phyloP scores from a whole-genome alignment of 1,140 invertebrate species.

The Conopomorpha cramerella region DNA sequence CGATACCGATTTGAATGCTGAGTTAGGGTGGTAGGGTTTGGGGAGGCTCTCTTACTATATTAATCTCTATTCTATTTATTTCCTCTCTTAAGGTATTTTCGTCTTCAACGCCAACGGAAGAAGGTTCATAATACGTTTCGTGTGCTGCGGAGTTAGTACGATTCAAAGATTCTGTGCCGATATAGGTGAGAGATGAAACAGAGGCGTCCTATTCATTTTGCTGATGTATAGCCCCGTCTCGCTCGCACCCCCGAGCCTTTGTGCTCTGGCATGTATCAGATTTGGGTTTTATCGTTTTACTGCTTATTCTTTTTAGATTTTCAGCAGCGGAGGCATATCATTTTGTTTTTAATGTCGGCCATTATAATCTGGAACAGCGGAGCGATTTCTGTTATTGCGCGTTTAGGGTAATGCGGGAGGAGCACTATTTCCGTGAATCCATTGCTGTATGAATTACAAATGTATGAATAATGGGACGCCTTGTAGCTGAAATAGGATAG shows the following conservation, averaged over 20 bases:
- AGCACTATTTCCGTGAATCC: too few relatives aligned
- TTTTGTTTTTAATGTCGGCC: constrained; percentile 56
- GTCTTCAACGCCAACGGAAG: constrained; percentile 18
- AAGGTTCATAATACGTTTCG: constrained; percentile 41
- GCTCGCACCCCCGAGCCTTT: constrained; percentile 41
- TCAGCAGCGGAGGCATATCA: constrained; percentile 56
- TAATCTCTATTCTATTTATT: constrained; percentile 60
- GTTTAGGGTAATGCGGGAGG: constrained; percentile 40
- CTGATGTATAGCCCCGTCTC: constrained; percentile 36
- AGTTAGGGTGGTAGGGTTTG: constrained; percentile 48
- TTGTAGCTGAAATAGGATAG: constrained; percentile 1
- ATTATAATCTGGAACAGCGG: constrained; percentile 49
- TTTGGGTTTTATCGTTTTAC: constrained; percentile 61
- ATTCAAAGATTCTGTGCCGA: constrained; percentile 48
- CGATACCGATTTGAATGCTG: constrained; percentile 61
- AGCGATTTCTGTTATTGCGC: constrained; percentile 43
- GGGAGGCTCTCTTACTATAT: constrained; percentile 56
- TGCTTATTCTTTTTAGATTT: constrained; percentile 62
- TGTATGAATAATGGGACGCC: constrained; percentile 17
- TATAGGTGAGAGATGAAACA: constrained; percentile 61
- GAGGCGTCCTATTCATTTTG: constrained; percentile 54
- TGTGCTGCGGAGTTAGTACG: constrained; percentile 44
- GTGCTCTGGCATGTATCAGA: constrained; percentile 59
- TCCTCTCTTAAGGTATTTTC: constrained; percentile 42
- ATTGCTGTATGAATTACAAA: too few relatives aligned